Base-by-base conservation (phyloP, 2,888 invertebrate genomes). In the Imbricaverruca yamaguchii region DNA sequence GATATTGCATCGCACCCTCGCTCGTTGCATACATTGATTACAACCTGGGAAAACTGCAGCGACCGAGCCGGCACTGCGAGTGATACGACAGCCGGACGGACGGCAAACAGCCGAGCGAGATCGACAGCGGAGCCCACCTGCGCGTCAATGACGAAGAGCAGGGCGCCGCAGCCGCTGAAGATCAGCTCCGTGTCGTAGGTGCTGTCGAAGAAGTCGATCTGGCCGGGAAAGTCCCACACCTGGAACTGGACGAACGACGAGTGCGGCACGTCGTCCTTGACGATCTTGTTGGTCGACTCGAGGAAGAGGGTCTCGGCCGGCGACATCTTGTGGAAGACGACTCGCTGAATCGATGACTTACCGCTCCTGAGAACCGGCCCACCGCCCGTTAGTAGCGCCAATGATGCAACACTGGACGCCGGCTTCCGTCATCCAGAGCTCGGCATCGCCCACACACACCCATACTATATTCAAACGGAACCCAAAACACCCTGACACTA, bases 311-410 rank as follows among this genome's bases (percentile, higher is more conserved):
- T 99, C 89, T 99, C 99, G 89, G 98, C 99, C 2, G 99, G 99
- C 4, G 98, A 97, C 96, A 99, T 99, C 89, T 99, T 99, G 88
- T 99, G 98, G 87, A 99, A 99, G n/a, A 99, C 99, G 9, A 99
- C 99, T 90, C 99, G 98, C 87, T 98, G 97, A 86, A 99, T 99
- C 0, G 98, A 99, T 81, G 98, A 98, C 88, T 99, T 99, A 80
- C 99, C 99, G 86, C 98, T 98, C 87, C 98, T 95, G 86, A 84
- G 91, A 91, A 82, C 82, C n/a, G 23, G n/a, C 12, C 12, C n/a
- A n/a, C 61, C 69, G 39, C 1, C 39, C 39, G 39, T 39, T 4
- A 39, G 39, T 39, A 1, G 4, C 39, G 39, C 39, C 39, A 39
- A 39, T 39, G 39, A 39, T 39, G 39, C 39, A 39, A 39, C 39